Evolutionary conservation across 2,113 vertebrate species (phyloP).

Genomic region (Arizona elegans): DNA sequence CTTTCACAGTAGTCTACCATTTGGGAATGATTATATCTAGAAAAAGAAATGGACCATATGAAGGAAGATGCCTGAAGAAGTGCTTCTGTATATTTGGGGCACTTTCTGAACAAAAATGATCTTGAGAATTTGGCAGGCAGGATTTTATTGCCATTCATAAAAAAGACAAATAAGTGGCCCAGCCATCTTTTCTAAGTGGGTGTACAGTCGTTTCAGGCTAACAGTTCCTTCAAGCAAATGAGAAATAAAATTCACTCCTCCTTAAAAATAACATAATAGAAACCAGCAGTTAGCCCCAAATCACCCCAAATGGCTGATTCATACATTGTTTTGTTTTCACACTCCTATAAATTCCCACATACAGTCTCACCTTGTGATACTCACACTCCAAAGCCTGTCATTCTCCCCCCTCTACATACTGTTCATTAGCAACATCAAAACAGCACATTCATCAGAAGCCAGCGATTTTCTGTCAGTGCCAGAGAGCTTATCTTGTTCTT

Average conservation of each 20-base stretch:
- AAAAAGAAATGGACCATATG: not conserved
- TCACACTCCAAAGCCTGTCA: not conserved
- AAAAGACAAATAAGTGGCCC: not conserved
- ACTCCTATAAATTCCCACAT: not conserved
- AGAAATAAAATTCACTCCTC: not conserved
- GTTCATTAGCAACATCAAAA: not conserved
- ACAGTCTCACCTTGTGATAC: not conserved
- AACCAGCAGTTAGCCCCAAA: not conserved
- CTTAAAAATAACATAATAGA: not conserved
- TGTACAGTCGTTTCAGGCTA: not conserved
- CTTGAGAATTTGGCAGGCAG: not conserved
- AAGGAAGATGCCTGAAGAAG: not conserved
- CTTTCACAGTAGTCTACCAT: not conserved
- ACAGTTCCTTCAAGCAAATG: not conserved
- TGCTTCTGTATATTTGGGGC: not conserved
- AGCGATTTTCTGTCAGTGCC: constrained; percentile 24
- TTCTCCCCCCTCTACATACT: not conserved
- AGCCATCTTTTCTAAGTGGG: not conserved
- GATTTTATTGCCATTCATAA: not conserved
- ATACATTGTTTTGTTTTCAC: not conserved
- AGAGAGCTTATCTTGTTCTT: constrained; percentile 18
- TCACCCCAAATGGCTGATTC: not conserved
- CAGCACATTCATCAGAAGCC: constrained; percentile 19
- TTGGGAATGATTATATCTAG: constrained; percentile 17
- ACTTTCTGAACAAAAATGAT: not conserved